Evolutionary conservation across 2,888 invertebrate species (phyloP).

Genomic region (Falcaria lacertinaria): DNA sequence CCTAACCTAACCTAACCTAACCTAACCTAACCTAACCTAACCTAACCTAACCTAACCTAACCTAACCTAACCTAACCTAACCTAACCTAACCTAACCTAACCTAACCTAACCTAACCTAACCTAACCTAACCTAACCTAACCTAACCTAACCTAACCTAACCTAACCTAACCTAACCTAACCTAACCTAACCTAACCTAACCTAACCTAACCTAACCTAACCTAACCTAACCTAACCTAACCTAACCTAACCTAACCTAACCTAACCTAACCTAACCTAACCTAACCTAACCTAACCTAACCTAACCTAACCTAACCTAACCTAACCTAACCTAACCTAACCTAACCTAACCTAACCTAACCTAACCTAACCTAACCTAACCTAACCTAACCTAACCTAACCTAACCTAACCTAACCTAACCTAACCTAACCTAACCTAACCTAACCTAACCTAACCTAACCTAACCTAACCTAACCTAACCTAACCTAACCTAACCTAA

Average conservation of each 20-base stretch:
- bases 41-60: conserved; percentile 8
- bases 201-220: conserved; percentile 18
- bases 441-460: conserved; percentile 10
- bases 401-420: conserved; percentile 11
- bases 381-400: conserved; percentile 10
- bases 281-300: conserved; percentile 15
- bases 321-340: conserved; percentile 22
- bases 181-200: conserved; percentile 16
- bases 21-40: conserved; percentile 13
- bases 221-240: conserved; percentile 16
- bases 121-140: conserved; percentile 13
- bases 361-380: conserved; percentile 7
- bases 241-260: conserved; percentile 14
- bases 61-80: conserved; percentile 14
- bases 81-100: conserved; percentile 14
- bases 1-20: conserved; percentile 15
- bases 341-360: conserved; percentile 15
- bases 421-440: conserved; percentile 13
- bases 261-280: conserved; percentile 14
- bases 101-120: conserved; percentile 13
- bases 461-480: conserved; percentile 9
- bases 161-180: conserved; percentile 13
- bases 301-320: conserved; percentile 20
- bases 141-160: conserved; percentile 12
- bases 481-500: conserved; percentile 6